Conservation (phyloP, 2,888 invertebrate species). For the Eupithecia centaureata region DNA sequence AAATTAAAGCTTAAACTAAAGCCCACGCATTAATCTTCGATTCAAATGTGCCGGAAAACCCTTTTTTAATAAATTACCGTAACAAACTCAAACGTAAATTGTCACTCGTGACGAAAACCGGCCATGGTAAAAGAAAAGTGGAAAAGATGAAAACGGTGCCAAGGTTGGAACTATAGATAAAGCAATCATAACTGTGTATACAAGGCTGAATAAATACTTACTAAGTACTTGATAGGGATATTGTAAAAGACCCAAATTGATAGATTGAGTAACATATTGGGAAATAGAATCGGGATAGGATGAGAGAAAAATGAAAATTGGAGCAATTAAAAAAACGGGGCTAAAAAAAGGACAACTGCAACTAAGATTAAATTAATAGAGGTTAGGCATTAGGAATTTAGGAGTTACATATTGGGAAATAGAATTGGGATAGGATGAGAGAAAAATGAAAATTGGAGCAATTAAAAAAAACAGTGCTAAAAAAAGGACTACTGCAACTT, state of each 20-base stretch:
- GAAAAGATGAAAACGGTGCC: slow-evolving; percentile 47
- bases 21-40: slow-evolving; percentile 6
- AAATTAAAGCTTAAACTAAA: not conserved
- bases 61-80: slow-evolving; percentile 15
- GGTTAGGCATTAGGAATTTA: no score
- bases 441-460: no score
- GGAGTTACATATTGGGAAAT: no score
- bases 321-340: no score
- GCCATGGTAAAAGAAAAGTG: slow-evolving; percentile 30
- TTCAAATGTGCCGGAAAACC: slow-evolving; percentile 17
- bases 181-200: slow-evolving; percentile 47
- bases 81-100: slow-evolving; percentile 14
- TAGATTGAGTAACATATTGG: no score
- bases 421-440: no score
- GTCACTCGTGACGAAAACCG: slow-evolving; percentile 18
- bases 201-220: slow-evolving; percentile 28
- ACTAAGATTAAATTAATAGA: no score
- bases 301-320: no score
- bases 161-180: slow-evolving; percentile 46
- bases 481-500: no score
- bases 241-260: not conserved
- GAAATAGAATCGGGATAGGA: no score
- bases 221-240: slow-evolving; percentile 12
- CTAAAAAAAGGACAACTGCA: no score
- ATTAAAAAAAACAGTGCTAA: no score